Conservation (phyloP, 2,113 vertebrate genomes). For the Microtus pennsylvanicus region DNA sequence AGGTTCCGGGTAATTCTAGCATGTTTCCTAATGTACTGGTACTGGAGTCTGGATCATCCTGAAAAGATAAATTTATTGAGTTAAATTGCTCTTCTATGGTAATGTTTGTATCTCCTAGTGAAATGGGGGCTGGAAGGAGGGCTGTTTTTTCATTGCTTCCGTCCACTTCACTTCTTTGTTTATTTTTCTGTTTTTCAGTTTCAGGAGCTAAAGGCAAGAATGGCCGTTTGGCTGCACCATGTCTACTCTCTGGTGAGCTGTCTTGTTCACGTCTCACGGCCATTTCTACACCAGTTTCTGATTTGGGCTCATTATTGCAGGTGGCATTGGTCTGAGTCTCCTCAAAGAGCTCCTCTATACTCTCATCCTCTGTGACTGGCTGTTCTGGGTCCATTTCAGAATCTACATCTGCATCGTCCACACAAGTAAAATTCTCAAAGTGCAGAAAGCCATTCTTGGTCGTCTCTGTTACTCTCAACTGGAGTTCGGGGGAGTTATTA, state of each 20-base stretch:
- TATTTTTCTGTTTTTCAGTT: constrained; percentile 80
- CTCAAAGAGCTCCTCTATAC: constrained; percentile 81
- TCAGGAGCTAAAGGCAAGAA: constrained; percentile 78
- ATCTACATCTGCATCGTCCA: constrained; percentile 82
- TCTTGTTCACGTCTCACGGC: constrained; percentile 78
- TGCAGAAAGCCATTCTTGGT: constrained; percentile 81
- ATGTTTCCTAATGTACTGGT: constrained; percentile 84
- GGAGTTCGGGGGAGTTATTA: constrained; percentile 82
- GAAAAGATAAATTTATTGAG: constrained; percentile 82
- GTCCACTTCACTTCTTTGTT: constrained; percentile 81
- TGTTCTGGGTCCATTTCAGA: constrained; percentile 82
- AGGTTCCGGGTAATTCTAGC: constrained; percentile 83
- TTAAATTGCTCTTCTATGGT: constrained; percentile 80
- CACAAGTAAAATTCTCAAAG: constrained; percentile 81
- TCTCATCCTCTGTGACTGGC: constrained; percentile 80
- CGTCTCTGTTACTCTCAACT: constrained; percentile 81
- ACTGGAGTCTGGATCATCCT: constrained; percentile 83
- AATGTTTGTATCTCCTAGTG: constrained; percentile 78
- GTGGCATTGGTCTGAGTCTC: constrained; percentile 77
- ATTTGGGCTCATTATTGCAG: constrained; percentile 79
- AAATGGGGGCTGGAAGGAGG: constrained; percentile 78
- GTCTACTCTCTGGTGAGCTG: constrained; percentile 78
- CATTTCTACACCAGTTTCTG: constrained; percentile 78
- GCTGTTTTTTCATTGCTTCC: constrained; percentile 74
- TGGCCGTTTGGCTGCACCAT: constrained; percentile 75